phyloP scores from a whole-genome alignment of 2,113 vertebrate species.

The Crotalus tigris region DNA sequence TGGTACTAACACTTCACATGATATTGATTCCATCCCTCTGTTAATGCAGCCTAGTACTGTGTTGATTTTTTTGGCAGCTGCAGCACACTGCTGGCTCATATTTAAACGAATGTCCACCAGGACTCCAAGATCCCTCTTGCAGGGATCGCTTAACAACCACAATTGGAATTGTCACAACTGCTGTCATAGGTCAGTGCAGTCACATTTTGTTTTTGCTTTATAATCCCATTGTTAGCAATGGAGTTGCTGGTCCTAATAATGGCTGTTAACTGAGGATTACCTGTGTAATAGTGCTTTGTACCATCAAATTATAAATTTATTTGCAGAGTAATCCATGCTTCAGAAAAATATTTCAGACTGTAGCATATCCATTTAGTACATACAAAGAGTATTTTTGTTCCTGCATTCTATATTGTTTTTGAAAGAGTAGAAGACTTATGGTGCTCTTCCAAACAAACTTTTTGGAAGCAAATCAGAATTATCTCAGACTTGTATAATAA shows the following conservation, averaged over 20 bases:
- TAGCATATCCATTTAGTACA: neutral
- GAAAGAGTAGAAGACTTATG: neutral
- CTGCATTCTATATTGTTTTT: neutral
- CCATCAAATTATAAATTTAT: neutral
- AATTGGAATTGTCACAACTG: neutral
- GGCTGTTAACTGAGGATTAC: neutral
- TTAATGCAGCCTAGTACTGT: neutral
- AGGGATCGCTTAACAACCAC: neutral
- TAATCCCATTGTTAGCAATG: neutral
- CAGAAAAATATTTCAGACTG: neutral
- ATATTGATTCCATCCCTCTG: neutral
- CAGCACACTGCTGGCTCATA: neutral
- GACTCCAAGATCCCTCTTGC: neutral
- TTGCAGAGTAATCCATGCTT: neutral
- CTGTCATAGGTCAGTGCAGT: neutral
- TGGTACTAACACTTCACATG: neutral
- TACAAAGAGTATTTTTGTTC: neutral
- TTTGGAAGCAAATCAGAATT: neutral
- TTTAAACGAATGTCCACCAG: neutral
- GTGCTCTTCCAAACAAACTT: neutral
- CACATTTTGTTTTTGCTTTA: neutral
- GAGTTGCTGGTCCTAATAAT: neutral
- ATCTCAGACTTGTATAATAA: neutral
- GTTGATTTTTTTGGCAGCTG: neutral
- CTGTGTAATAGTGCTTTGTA: neutral